Conservation (phyloP, 2,888 invertebrate genomes). For the Autographa pulchrina region DNA sequence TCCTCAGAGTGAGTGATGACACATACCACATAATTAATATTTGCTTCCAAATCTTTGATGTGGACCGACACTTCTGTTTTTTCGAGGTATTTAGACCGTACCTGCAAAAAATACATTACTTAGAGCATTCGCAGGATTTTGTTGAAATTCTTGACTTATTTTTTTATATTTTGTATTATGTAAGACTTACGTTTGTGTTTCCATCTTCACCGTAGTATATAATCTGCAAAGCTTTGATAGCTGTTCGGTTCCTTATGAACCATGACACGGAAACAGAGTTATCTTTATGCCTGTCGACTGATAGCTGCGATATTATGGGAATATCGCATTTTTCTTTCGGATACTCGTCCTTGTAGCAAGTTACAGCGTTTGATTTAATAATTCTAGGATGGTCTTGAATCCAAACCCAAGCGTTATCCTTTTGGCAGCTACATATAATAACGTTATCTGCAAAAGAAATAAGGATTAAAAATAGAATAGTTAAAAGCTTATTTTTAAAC, state of each 20-base stretch:
- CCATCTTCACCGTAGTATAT: slow-evolving; percentile 91
- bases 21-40: slow-evolving; percentile 82
- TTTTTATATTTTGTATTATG: neutral
- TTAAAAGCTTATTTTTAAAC: neutral
- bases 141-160: neutral
- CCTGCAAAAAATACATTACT: slow-evolving; percentile 69
- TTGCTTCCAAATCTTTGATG: slow-evolving; percentile 75
- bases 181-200: slow-evolving; percentile 71
- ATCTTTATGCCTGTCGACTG: slow-evolving; percentile 96
- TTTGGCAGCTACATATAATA: slow-evolving; percentile 96
- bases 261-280: slow-evolving; percentile 96
- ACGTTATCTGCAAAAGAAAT: slow-evolving; percentile 93
- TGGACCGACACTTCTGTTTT: slow-evolving; percentile 79
- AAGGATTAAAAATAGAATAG: neutral
- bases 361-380: slow-evolving; percentile 76
- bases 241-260: slow-evolving; percentile 96
- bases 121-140: slow-evolving; percentile 3
- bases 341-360: slow-evolving; percentile 81
- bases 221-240: slow-evolving; percentile 95
- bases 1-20: slow-evolving; percentile 80
- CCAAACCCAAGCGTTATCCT: slow-evolving; percentile 98
- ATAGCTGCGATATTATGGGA: slow-evolving; percentile 94
- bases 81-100: slow-evolving; percentile 80
- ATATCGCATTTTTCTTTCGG: slow-evolving; percentile 88
- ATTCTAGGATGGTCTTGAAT: slow-evolving; percentile 94